Percentiles rank a stretch among this genome's conserved stretches.
These are phyloP conservation scores for Trichonephila clavipes DNA, from an alignment of 1,140 invertebrate species.

Conservation along the genomic window DNA sequence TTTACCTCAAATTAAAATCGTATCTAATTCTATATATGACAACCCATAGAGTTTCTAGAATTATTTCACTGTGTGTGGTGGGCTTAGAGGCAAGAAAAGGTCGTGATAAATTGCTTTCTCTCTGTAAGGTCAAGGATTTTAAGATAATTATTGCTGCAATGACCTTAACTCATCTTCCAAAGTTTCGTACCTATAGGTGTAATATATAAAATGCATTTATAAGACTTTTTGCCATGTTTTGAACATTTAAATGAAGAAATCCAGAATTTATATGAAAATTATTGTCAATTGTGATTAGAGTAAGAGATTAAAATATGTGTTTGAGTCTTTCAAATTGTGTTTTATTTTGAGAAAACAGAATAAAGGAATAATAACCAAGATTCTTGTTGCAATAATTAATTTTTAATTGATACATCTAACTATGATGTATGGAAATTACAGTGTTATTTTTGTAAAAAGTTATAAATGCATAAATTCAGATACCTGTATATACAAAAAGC, in stretches of 20 bases:
- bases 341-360: too few species aligned
- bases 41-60: not conserved
- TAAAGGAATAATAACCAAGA: too few species aligned
- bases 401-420: too few species aligned
- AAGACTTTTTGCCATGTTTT: not conserved
- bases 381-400: too few species aligned
- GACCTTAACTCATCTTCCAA: not conserved
- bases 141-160: not conserved
- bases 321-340: too few species aligned
- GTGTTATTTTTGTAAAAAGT: too few species aligned
- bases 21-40: not conserved
- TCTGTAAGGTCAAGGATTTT: not conserved
- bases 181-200: too few species aligned
- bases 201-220: not conserved
- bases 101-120: not conserved
- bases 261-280: not conserved
- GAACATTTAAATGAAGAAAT: not conserved
- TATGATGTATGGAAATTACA: too few species aligned
- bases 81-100: not conserved
- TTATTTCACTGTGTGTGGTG: not conserved
- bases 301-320: too few species aligned
- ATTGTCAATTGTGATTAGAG: too few species aligned
- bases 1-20: not conserved
- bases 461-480: too few species aligned
- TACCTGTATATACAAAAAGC: too few species aligned